Evolutionary conservation across 2,888 invertebrate genomes (phyloP).

Genomic region (Hypercompe scribonia): DNA sequence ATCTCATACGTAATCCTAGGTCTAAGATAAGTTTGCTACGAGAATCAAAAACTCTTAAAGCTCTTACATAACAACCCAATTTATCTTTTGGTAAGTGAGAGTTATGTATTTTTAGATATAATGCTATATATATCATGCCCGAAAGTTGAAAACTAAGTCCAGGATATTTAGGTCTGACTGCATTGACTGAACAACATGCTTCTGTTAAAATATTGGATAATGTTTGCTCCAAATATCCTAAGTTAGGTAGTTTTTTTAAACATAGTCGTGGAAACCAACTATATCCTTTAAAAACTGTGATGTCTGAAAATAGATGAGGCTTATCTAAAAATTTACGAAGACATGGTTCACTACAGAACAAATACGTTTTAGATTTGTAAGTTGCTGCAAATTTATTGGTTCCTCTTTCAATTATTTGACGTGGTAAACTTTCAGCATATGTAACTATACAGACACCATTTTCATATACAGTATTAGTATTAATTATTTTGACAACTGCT

Average conservation of each 20-base stretch:
- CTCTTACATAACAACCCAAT: slow-evolving; percentile 67
- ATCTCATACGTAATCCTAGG: slow-evolving; percentile 79
- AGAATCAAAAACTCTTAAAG: slow-evolving; percentile 66
- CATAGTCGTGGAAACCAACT: slow-evolving; percentile 73
- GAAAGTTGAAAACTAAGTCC: slow-evolving; percentile 83
- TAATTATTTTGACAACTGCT: slow-evolving; percentile 73
- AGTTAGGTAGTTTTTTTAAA: slow-evolving; percentile 81
- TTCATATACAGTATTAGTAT: slow-evolving; percentile 75
- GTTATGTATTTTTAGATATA: slow-evolving; percentile 86
- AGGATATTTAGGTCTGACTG: slow-evolving; percentile 87
- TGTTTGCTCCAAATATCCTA: slow-evolving; percentile 88
- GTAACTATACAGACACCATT: slow-evolving; percentile 88
- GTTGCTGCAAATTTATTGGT: slow-evolving; percentile 74
- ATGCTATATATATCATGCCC: slow-evolving; percentile 85
- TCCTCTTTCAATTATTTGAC: slow-evolving; percentile 79
- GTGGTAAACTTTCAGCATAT: slow-evolving; percentile 84
- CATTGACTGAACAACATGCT: slow-evolving; percentile 83
- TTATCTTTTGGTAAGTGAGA: slow-evolving; percentile 60
- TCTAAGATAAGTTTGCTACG: slow-evolving; percentile 73
- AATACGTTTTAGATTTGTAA: slow-evolving; percentile 82
- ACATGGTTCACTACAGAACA: slow-evolving; percentile 85
- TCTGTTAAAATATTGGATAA: slow-evolving; percentile 83
- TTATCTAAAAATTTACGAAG: slow-evolving; percentile 81
- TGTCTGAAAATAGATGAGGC: slow-evolving; percentile 81
- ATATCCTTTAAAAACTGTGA: slow-evolving; percentile 74